Evolutionary conservation across 2,888 invertebrate species (phyloP).

Genomic region (Macrophya alboannulata): DNA sequence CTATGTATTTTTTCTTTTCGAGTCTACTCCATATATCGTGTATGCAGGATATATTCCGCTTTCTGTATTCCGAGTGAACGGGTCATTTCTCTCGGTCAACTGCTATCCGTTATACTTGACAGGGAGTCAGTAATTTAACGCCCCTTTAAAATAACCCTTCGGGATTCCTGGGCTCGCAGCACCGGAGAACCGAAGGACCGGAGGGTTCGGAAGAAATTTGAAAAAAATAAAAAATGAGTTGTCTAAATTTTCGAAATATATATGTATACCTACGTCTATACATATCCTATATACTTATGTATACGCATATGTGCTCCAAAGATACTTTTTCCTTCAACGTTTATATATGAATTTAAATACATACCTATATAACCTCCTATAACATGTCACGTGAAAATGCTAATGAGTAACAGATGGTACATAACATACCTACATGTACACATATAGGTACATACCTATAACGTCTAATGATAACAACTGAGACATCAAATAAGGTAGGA

Average conservation of each 20-base stretch:
- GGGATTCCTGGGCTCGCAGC: constrained; percentile 1
- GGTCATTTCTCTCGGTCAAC: constrained; percentile 29
- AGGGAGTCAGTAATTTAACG: constrained; percentile 21
- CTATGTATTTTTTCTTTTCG: neutral
- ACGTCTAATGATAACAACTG: neutral
- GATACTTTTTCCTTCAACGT: neutral
- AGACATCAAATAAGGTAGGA: no score
- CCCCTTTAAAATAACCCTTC: constrained; percentile 21
- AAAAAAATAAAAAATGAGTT: constrained; percentile 16
- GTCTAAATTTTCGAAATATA: neutral
- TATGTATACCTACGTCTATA: neutral
- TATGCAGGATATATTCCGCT: no score
- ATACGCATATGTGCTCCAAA: neutral
- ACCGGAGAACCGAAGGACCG: neutral
- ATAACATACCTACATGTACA: neutral
- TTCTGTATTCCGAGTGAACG: constrained; percentile 21
- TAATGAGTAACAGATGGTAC: neutral
- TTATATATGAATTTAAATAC: neutral
- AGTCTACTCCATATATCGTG: neutral
- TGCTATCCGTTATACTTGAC: constrained; percentile 32
- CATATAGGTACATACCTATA: neutral
- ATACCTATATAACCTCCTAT: neutral
- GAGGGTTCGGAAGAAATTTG: neutral
- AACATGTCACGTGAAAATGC: neutral
- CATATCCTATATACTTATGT: no score